phyloP scores from a whole-genome alignment of 37 sponge, comb jelly and placozoan species.

The Corticium candelabrum region DNA sequence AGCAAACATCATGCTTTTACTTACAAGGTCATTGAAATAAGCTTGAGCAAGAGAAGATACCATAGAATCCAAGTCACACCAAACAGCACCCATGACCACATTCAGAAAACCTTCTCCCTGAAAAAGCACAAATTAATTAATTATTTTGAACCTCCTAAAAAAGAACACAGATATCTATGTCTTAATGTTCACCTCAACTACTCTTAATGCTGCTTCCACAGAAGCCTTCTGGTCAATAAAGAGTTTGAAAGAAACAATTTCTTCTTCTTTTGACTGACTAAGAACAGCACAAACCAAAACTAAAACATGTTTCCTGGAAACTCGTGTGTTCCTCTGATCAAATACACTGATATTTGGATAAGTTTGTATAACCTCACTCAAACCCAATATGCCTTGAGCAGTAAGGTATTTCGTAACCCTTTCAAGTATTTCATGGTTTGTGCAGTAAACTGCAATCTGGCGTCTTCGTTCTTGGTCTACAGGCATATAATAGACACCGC shows the following conservation, averaged over 20 bases:
- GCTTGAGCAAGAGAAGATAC: conserved; percentile 39
- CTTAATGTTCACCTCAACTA: no score
- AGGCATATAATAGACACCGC: no score
- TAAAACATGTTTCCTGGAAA: neutral
- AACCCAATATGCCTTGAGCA: neutral
- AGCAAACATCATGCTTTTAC: no score
- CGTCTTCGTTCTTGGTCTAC: no score
- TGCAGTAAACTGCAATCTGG: no score
- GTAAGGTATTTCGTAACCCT: no score
- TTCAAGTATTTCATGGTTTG: no score
- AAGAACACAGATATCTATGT: neutral
- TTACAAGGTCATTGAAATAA: conserved; percentile 20
- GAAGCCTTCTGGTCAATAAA: neutral
- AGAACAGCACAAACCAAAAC: neutral
- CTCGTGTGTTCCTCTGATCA: neutral
- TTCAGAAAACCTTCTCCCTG: no score
- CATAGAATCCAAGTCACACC: conserved; percentile 65
- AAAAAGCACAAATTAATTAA: no score
- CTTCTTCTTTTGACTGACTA: neutral
- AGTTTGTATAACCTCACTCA: neutral
- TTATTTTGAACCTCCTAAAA: neutral
- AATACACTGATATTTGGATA: neutral
- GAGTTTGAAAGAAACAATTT: no score
- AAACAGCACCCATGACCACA: conserved; percentile 44
- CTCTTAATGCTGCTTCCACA: neutral